Evolutionary conservation across 1,140 invertebrate species (phyloP), one percentile per base, ranked within the genome.

Genomic region (Drosophila baimaii): DNA sequence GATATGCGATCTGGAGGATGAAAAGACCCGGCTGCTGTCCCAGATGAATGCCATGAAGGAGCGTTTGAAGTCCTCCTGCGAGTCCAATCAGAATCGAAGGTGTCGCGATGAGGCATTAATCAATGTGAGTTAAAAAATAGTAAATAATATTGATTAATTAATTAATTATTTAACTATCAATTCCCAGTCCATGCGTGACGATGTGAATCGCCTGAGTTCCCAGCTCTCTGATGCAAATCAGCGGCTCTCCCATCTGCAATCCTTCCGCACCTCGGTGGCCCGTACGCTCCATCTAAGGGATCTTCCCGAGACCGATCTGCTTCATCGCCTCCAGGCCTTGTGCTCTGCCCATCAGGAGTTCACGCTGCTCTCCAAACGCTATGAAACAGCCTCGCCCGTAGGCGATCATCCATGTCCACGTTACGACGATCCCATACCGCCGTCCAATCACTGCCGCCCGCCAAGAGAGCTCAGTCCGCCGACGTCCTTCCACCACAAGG

Each of bases 191-290:
- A 82, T 97, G 12, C 94, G 95, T 33, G 95, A 96, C 47, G 96
- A 97, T 81, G 82, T 97, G 5, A 93, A 94, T 0, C 93, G 95
- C 47, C 92, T 95, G 5, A 96, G 96, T 82, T 94, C 95, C 46
- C 94, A 94, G 68, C 92, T 97, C 5, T 93, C 94, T 12, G 96
- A 97, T 78, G 93, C 95, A 23, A 95, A 95, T 77, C 93, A 95
- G 55, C 93, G 96, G 49, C 95, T 97, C 82, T 95, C 95, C 9
- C 95, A 96, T 77, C 88, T 97, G 17, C 94, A 95, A 72, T 96
- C 94, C 81, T 96, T 97, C 81, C 93, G 95, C 58, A 93, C 93
- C 51, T 95, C 95, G 2, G 93, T 96, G 4, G 94, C 94, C n/a
- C 94, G 95, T 81, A 93, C 95, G 21, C 79, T 96, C 17, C 91